Conservation (phyloP, 64 coral and sea anemone genomes). For the Platygyra sinensis region DNA sequence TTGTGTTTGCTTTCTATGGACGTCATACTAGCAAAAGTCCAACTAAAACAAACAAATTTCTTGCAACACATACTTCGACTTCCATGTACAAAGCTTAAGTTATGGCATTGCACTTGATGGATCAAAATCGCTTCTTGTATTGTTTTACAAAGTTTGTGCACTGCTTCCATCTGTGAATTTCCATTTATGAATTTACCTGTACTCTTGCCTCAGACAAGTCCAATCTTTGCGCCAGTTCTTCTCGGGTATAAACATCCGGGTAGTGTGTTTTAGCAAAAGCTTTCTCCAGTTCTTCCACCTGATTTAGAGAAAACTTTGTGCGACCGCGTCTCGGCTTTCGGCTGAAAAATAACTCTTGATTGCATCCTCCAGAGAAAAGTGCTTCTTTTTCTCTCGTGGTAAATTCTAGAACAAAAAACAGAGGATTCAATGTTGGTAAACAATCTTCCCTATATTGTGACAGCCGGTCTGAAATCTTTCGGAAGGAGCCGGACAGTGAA, state of each 20-base stretch:
- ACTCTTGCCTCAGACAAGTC: constrained; percentile 96
- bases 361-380: constrained; percentile 57
- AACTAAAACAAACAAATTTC: too few species aligned
- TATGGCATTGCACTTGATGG: too few species aligned
- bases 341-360: constrained; percentile 58
- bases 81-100: too few species aligned
- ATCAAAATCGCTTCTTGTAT: too few species aligned
- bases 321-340: constrained; percentile 89
- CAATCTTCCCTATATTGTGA: constrained; percentile 10
- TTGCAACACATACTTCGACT: too few species aligned
- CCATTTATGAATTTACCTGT: constrained; percentile 59
- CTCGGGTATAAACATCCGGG: constrained; percentile 96
- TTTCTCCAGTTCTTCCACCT: constrained; percentile 91
- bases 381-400: constrained; percentile 4
- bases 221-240: constrained; percentile 84
- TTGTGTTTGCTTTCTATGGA: too few species aligned
- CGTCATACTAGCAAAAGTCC: too few species aligned
- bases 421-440: constrained; percentile 23
- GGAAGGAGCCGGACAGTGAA: constrained; percentile 1
- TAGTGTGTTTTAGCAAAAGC: constrained; percentile 98
- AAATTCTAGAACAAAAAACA: constrained; percentile 20
- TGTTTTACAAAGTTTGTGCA: too few species aligned
- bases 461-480: constrained; percentile 3
- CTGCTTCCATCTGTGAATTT: too few species aligned
- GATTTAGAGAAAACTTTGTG: constrained; percentile 83